These are phyloP conservation scores for Andrena marginata DNA, from an alignment of 2,888 invertebrate species.

Conservation along the genomic window DNA sequence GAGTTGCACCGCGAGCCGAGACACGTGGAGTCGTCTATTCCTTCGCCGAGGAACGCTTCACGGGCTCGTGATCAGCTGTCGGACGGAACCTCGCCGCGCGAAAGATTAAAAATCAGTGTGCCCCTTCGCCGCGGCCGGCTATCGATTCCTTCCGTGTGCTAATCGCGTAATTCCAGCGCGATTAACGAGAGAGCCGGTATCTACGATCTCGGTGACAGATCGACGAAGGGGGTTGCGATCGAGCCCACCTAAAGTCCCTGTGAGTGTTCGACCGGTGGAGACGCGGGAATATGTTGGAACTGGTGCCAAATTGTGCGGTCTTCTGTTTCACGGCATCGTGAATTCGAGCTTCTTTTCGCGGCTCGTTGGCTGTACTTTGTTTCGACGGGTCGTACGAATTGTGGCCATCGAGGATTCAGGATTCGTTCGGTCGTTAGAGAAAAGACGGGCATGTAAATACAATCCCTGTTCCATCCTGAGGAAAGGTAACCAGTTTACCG, in stretches of 20 bases:
- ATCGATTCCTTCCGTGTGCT: background rate
- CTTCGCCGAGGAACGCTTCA: constrained; percentile 63
- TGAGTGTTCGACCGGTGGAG: constrained; percentile 36
- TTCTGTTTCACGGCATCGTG: background rate
- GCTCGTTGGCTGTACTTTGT: background rate
- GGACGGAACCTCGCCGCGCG: background rate
- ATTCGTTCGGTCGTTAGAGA: background rate
- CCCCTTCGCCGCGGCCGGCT: background rate
- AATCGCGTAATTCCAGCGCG: background rate
- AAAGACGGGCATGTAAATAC: constrained; percentile 15
- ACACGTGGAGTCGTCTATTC: constrained; percentile 80
- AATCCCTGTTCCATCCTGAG: background rate
- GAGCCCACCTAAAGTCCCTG: background rate
- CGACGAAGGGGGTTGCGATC: background rate
- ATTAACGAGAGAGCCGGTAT: background rate
- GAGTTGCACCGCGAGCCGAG: constrained; percentile 74
- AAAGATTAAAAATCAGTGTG: background rate
- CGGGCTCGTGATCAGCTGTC: constrained; percentile 33
- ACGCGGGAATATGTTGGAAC: background rate
- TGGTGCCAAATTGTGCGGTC: constrained; percentile 19
- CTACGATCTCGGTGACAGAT: background rate
- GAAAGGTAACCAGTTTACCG: background rate
- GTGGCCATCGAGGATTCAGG: background rate
- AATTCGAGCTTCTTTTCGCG: background rate
- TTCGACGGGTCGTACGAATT: no score